Conservation (phyloP, 2,888 invertebrate species). For the Archaeoteleia sp. region DNA sequence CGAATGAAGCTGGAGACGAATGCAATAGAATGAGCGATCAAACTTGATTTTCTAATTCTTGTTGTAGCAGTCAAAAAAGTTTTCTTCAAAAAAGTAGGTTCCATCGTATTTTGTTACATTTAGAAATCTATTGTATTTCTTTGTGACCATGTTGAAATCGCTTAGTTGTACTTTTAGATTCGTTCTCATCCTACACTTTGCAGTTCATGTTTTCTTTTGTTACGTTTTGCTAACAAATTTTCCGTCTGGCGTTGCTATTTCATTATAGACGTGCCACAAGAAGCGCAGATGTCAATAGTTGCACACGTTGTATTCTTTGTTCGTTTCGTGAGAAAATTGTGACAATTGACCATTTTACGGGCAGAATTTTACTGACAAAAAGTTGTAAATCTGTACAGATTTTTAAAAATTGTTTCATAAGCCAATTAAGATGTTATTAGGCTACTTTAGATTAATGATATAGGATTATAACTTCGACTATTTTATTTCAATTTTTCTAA, state of each 20-base stretch:
- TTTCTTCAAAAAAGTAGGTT: not conserved
- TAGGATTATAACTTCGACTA: too few species aligned
- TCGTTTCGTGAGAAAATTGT: slow-evolving; percentile 17
- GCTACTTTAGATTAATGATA: too few species aligned
- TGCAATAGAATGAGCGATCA: too few species aligned
- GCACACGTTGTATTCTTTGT: not conserved
- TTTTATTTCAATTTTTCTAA: too few species aligned
- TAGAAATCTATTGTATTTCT: slow-evolving; percentile 1
- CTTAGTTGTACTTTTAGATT: slow-evolving; percentile 21
- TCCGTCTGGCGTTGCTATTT: slow-evolving; percentile 12
- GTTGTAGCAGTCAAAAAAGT: too few species aligned
- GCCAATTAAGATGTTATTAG: too few species aligned
- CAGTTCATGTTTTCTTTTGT: slow-evolving; percentile 1
- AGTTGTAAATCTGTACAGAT: too few species aligned
- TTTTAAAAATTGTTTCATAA: too few species aligned
- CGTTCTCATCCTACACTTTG: not conserved
- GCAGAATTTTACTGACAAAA: too few species aligned
- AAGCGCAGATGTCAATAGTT: slow-evolving; percentile 20
- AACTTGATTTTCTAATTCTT: too few species aligned
- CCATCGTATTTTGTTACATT: slow-evolving; percentile 11
- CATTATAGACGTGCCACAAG: slow-evolving; percentile 21
- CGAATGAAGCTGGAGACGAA: too few species aligned
- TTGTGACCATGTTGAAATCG: slow-evolving; percentile 12
- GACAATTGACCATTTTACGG: too few species aligned
- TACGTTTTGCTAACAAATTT: not conserved